Base-by-base conservation (phyloP, 2,113 vertebrate species). In the Xenopus laevis region DNA sequence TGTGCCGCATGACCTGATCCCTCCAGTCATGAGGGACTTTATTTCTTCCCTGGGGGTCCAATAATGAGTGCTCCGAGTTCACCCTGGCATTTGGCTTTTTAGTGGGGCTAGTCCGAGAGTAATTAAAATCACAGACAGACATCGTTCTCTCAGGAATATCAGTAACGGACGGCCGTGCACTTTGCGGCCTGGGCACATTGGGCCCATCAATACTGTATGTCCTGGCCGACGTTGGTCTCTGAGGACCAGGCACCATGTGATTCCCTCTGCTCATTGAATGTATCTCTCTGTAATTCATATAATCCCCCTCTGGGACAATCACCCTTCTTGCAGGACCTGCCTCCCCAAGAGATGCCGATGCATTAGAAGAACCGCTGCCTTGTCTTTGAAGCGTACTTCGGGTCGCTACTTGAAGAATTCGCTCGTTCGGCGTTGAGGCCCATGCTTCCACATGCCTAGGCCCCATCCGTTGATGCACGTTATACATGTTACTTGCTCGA, bases 141-240 rank as follows among this genome's bases (percentile, higher is more conserved):
- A 98, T 98, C 91, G 97, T 99, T 90, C 97, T 92, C 80, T 98
- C 97, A 0, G 96, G 94, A 77, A 96, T 91, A 78, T 98, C 95
- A 40, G 91, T 94, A 64, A 92, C 85, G 0, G 84, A 90, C 0
- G 94, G 95, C 52, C 92, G 86, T 23, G 92, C 88, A 69, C 88
- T 85, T 78, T 92, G 89, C 0, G 95, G 92, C 69, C 94, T 90
- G 2, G 91, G 70, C 10, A 84, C 73, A n/a, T 84, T 89, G 20
- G 94, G 94, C 0, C 92, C 91, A 50, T 99, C 97, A 0, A 97
- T 92, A 84, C 97, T 99, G 67, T 98, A 97, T 0, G 96, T 95
- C 83, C 95, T 94, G 17, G 96, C 95, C 10, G 97, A 99, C 66
- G 98, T 92, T 27, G 97, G 97, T 83, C 96, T 91, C 81, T 96